Base-by-base conservation (phyloP, 2,797 vertebrate species). In the Parotocinclus haroldoi region DNA sequence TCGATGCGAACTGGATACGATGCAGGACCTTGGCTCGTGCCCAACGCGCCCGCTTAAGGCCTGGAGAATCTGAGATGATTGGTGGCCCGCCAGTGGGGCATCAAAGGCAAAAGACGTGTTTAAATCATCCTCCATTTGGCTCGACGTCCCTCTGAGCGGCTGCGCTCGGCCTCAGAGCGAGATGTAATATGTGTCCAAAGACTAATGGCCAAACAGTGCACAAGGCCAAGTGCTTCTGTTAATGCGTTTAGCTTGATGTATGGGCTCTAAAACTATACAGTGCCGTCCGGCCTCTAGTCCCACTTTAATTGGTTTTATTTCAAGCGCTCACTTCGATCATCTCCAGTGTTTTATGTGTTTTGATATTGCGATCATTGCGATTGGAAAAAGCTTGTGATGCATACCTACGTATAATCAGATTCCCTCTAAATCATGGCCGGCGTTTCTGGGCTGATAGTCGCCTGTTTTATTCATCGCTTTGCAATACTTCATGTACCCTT, bases 211-310 rank as follows among this genome's bases (percentile, higher is more conserved):
- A 58, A 61, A 69, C 74, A 42, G 72, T 67, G 68, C 70, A 71
- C 68, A 68, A 68, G 54, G 54, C 65, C 52, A 62, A 46, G 64
- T 53, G 70, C 74, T 75, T 67, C 66, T 75, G 77, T 74, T 74
- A 81, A 81, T 81, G 73, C 61, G 63, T 69, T 77, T 77, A 60
- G 50, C 68, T 66, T 81, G 80, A 81, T 81, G 75, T 75, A 81
- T 80, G 68, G 76, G 69, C 60, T 72, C 68, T 65, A 69, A 37
- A 67, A 68, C 55, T 57, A 17, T 71, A 59, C 14, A 63, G 36
- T 42, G 45, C 65, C 65, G 68, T 57, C 44, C 50, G 40, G 61
- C 73, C 60, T 53, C 60, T 71, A 50, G 64, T 69, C 72, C 53
- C 60, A 70, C 63, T 68, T 59, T 74, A 78, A 78, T 76, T 70